A percentile compares a stretch with the other conserved stretches of the same genome.
Evolutionary conservation across 2,797 vertebrate species (phyloP).

Genomic region (Apogon hyalosoma): DNA sequence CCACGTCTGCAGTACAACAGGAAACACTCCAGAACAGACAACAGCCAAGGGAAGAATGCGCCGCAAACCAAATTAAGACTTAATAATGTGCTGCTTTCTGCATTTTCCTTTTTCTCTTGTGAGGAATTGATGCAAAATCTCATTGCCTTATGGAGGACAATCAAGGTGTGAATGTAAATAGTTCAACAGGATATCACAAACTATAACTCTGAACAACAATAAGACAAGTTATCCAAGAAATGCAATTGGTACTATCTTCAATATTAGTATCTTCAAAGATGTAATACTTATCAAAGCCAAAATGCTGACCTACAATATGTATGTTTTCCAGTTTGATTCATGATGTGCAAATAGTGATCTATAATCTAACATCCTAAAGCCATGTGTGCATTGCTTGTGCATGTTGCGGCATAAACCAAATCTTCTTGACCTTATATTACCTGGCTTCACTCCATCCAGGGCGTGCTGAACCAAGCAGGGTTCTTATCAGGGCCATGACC

Average conservation of each 20-base stretch:
- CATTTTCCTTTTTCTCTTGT: background rate
- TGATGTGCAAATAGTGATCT: too few species aligned
- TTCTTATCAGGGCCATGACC: conserved; percentile 21
- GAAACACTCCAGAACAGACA: conserved; percentile 8
- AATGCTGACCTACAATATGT: too few species aligned
- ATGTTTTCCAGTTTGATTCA: too few species aligned
- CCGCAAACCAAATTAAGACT: conserved; percentile 6
- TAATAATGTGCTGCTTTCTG: background rate
- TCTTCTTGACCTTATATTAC: background rate
- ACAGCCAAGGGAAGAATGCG: background rate
- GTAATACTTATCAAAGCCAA: too few species aligned
- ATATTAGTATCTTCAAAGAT: too few species aligned
- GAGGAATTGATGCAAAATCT: background rate
- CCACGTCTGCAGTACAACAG: conserved; percentile 16
- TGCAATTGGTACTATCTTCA: too few species aligned
- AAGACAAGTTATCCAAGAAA: too few species aligned
- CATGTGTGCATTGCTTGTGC: too few species aligned
- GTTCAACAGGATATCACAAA: background rate
- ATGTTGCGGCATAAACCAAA: background rate
- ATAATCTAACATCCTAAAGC: too few species aligned
- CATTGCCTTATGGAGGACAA: background rate
- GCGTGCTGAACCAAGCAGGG: background rate
- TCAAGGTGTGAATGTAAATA: background rate
- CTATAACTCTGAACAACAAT: background rate
- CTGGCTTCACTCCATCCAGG: conserved; percentile 7